These are phyloP conservation scores for Ophioninae sp. DNA, from an alignment of 2,888 invertebrate genomes.

Conservation along the genomic window DNA sequence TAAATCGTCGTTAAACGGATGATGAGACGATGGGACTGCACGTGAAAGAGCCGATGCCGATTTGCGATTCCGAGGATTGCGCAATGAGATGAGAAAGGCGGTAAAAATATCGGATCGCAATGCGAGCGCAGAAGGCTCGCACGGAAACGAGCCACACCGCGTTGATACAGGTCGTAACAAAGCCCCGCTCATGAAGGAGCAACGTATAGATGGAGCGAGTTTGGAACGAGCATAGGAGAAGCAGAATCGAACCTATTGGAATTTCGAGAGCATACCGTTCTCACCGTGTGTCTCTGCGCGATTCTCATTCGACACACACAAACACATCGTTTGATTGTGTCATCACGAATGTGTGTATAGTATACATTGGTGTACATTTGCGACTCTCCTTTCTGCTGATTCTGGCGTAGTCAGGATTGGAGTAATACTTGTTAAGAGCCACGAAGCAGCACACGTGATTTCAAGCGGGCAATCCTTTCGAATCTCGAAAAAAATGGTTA, in stretches of 20 bases:
- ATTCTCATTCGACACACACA: constrained; percentile 28
- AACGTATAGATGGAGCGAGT: constrained; percentile 33
- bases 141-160: constrained; percentile 51
- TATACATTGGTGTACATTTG: background rate
- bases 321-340: constrained; percentile 18
- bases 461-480: constrained; percentile 25
- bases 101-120: constrained; percentile 40
- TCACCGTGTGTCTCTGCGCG: constrained; percentile 55
- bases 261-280: constrained; percentile 65
- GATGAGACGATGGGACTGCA: background rate
- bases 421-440: constrained; percentile 34
- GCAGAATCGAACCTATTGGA: constrained; percentile 60
- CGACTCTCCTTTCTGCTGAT: constrained; percentile 30
- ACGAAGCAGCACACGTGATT: constrained; percentile 35
- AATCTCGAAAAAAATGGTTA: constrained; percentile 3
- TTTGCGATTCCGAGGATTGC: constrained; percentile 6
- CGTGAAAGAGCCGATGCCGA: constrained; percentile 14
- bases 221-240: constrained; percentile 51
- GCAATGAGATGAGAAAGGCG: constrained; percentile 34
- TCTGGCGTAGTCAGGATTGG: constrained; percentile 23
- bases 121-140: constrained; percentile 44
- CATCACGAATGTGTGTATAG: background rate
- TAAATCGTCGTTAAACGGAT: background rate
- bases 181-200: constrained; percentile 27
- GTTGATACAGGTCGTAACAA: constrained; percentile 34